phyloP scores from a whole-genome alignment of 2,888 invertebrate species.

The Zygothrica quintamaculata region DNA sequence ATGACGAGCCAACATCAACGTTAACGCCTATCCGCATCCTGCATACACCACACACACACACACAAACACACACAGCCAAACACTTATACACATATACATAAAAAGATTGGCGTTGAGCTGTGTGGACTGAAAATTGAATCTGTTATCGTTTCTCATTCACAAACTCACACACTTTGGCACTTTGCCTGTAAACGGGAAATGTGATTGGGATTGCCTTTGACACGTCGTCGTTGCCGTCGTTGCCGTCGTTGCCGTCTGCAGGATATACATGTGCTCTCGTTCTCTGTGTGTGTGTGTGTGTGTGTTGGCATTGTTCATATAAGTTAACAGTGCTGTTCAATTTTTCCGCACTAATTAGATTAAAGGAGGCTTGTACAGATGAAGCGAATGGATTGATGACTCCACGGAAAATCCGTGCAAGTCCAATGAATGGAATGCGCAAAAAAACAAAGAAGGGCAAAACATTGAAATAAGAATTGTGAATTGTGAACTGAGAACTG shows the following conservation, averaged over 20 bases:
- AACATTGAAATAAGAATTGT: constrained; percentile 8
- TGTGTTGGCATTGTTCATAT: constrained; percentile 56
- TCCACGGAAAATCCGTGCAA: constrained; percentile 49
- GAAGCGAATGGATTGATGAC: constrained; percentile 61
- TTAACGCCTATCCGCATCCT: constrained; percentile 59
- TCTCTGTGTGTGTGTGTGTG: constrained; percentile 32
- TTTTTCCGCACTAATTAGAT: constrained; percentile 78
- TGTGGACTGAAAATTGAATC: constrained; percentile 48
- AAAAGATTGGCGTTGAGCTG: not conserved
- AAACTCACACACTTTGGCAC: constrained; percentile 31
- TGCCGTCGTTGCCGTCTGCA: no score
- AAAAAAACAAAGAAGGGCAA: constrained; percentile 33
- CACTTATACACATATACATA: no score
- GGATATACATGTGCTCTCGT: no score
- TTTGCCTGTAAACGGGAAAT: constrained; percentile 52
- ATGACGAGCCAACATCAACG: constrained; percentile 60
- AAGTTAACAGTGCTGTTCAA: constrained; percentile 75
- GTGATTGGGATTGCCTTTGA: constrained; percentile 73
- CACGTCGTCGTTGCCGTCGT: constrained; percentile 59
- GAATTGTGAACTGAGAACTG: constrained; percentile 39
- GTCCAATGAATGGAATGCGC: constrained; percentile 43
- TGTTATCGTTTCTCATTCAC: constrained; percentile 56
- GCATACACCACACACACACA: constrained; percentile 28
- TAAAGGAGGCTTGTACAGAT: constrained; percentile 65
- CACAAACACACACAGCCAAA: not conserved